Conservation (phyloP, 2,113 vertebrate genomes). For the Myiopsitta monachus region DNA sequence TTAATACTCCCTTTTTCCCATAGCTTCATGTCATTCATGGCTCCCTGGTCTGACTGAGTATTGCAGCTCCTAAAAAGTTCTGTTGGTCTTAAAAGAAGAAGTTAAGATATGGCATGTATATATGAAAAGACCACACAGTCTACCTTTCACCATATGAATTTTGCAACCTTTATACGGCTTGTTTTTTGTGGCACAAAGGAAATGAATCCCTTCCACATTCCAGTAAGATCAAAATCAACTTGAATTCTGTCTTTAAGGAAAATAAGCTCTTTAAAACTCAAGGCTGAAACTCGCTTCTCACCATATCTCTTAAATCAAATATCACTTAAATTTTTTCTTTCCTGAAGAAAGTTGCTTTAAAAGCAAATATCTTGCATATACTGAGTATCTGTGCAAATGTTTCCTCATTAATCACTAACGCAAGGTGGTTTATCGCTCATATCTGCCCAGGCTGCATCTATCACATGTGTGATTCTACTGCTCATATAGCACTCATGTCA, state of each 20-base stretch:
- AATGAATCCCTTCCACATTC: background rate
- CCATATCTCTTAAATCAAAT: background rate
- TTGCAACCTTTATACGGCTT: background rate
- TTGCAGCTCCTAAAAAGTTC: constrained; percentile 98
- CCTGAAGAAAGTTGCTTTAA: background rate
- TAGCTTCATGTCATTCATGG: constrained; percentile 96
- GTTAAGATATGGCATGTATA: background rate
- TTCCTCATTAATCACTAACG: background rate
- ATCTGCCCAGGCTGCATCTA: background rate
- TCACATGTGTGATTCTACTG: background rate
- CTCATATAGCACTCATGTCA: background rate
- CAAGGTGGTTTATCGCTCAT: background rate
- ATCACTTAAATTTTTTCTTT: background rate
- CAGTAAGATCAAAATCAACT: background rate
- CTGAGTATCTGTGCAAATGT: background rate
- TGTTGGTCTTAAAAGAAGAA: constrained; percentile 83
- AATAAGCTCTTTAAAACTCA: background rate
- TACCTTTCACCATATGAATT: background rate
- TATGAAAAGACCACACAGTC: background rate
- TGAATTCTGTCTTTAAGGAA: background rate
- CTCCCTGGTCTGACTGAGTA: constrained; percentile 95
- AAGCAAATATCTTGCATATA: background rate
- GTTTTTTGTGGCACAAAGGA: background rate
- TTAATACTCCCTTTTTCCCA: constrained; percentile 98
- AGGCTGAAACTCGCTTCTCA: background rate